Percentiles rank a stretch among this genome's conserved stretches.
These are phyloP conservation scores for Leuciscus waleckii DNA, from an alignment of 2,797 vertebrate species.

Conservation along the genomic window DNA sequence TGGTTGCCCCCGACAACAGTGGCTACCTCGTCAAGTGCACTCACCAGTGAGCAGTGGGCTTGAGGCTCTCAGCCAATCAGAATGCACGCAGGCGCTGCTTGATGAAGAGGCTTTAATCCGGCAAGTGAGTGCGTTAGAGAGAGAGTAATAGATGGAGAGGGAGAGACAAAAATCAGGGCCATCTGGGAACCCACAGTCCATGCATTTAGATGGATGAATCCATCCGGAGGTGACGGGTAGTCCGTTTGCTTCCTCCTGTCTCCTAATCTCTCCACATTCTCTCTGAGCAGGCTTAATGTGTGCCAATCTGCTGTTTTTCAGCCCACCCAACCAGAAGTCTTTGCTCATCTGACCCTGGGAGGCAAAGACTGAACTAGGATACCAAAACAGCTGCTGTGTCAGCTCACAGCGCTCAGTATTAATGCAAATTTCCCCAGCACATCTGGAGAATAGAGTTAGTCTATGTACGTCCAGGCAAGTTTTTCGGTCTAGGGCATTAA, in stretches of 20 bases:
- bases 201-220: conserved; percentile 72
- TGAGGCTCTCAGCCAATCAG: conserved; percentile 71
- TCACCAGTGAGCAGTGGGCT: conserved; percentile 71
- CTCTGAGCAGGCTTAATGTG: conserved; percentile 56
- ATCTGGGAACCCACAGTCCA: conserved; percentile 72
- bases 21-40: conserved; percentile 67
- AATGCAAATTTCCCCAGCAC: conserved; percentile 12
- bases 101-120: conserved; percentile 79
- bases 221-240: conserved; percentile 27
- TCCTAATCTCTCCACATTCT: conserved; percentile 14
- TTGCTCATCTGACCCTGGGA: conserved; percentile 9
- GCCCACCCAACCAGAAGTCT: conserved; percentile 46
- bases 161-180: conserved; percentile 64
- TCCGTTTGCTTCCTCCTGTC: conserved; percentile 25
- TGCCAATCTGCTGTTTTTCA: conserved; percentile 54
- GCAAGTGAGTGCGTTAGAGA: conserved; percentile 57
- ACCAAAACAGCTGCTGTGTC: conserved; percentile 11
- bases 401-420: neutral
- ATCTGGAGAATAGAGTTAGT: neutral
- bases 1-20: conserved; percentile 71
- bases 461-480: neutral
- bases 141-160: conserved; percentile 55
- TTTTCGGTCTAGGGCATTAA: neutral
- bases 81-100: conserved; percentile 59
- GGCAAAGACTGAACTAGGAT: conserved; percentile 25